Base-by-base conservation (phyloP, 2,113 vertebrate genomes). In the Cranoglanis bouderius region DNA sequence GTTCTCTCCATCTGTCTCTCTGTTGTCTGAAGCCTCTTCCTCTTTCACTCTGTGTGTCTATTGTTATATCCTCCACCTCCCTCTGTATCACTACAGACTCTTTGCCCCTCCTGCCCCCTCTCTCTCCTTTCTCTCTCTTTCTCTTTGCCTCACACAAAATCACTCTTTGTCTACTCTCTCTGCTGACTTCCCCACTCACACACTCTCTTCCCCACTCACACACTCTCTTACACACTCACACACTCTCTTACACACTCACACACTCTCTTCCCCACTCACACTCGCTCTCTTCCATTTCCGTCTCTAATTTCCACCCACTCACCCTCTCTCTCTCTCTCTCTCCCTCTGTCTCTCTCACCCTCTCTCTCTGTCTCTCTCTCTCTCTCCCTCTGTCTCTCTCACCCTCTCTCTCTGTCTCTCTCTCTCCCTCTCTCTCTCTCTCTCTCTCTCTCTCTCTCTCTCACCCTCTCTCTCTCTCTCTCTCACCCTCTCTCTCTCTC, bases 231-330 rank as follows among this genome's bases (percentile, higher is more conserved):
- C n/a, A 1, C 21, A 2, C 6, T 38, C 13, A 18, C 67, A 8
- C 67, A 8, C 32, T 72, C 40, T 40, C 67, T 43, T 38, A 35
- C 78, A 51, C 78, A 80, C 75, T 81, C 78, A 21, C 49, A 55
- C 43, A 6, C 46, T 26, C 8, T 4, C 24, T 77, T 35, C 18
- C 29, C 13, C 63, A 12, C 61, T 32, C n/a, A 1, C 21, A 2
- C 6, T 38, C 67, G 8, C 32, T 72, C 40, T 40, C 67, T 43
- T 38, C 19, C 72, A 74, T 80, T n/a, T 80, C 46, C 53, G 29
- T 80, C 78, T 82, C 78, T 57, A 80, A 80, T 80, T 55, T 57
- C 78, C 51, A 35, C 78, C 78, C 78, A 80, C 75, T 81, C 78
- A 21, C 49, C 55, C 43, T 6, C 46, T 26, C 8, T 4, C 24